These are phyloP conservation scores for Enteromius unitaeniatus DNA, from an alignment of 2,797 vertebrate species.

Conservation along the genomic window DNA sequence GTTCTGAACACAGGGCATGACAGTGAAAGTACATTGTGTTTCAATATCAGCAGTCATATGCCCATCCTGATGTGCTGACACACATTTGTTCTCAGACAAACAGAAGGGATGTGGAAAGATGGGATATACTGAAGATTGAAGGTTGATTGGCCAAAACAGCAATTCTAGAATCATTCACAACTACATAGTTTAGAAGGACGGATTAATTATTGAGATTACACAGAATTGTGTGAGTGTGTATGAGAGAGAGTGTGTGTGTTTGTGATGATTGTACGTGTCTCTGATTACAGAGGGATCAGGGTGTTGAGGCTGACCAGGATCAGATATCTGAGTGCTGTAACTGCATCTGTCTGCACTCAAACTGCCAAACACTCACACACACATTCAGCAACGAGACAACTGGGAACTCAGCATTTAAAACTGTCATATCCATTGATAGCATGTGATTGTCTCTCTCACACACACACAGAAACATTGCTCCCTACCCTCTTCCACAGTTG, in stretches of 20 bases:
- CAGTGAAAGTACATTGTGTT: conserved; percentile 13
- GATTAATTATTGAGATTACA: conserved; percentile 51
- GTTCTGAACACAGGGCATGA: conserved; percentile 18
- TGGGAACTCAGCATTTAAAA: conserved; percentile 37
- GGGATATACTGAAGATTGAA: neutral
- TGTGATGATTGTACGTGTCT: conserved; percentile 34
- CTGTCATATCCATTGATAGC: conserved; percentile 18
- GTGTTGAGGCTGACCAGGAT: conserved; percentile 38
- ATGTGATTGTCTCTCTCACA: conserved; percentile 21
- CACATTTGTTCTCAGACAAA: neutral
- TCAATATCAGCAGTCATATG: conserved; percentile 8
- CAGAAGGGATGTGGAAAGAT: neutral
- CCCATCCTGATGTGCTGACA: neutral
- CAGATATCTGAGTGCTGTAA: conserved; percentile 37
- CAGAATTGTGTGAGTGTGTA: conserved; percentile 31
- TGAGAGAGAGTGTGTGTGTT: conserved; percentile 45
- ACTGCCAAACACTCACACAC: conserved; percentile 25
- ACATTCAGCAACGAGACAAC: conserved; percentile 42
- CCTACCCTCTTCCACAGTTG: conserved; percentile 3
- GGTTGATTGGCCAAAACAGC: conserved; percentile 19
- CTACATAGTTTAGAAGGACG: conserved; percentile 29
- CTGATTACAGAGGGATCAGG: conserved; percentile 47
- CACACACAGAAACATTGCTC: neutral
- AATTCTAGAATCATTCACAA: conserved; percentile 57
- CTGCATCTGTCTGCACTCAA: conserved; percentile 37